These are phyloP conservation scores for Sinella curviseta DNA, from an alignment of 1,140 invertebrate genomes.

Conservation along the genomic window DNA sequence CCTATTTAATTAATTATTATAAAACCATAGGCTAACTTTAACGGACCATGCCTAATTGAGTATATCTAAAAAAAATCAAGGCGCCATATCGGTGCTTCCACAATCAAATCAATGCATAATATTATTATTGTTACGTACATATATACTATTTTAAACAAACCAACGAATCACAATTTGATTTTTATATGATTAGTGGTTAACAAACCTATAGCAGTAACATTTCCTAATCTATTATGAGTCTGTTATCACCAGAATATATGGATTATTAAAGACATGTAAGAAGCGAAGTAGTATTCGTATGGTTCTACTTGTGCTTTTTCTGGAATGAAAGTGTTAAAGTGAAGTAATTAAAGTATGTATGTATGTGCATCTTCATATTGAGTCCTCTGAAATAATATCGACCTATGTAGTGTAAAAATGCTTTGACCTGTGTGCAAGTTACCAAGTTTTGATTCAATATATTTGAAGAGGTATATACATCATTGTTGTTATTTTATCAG, in stretches of 20 bases:
- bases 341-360: too few relatives aligned
- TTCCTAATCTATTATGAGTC: too few relatives aligned
- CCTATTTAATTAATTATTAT: neutral
- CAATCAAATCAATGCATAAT: constrained; percentile 24
- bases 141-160: too few relatives aligned
- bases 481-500: too few relatives aligned
- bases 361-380: too few relatives aligned
- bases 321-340: neutral
- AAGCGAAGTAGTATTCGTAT: neutral
- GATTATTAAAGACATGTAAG: neutral
- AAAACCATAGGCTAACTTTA: neutral
- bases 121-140: neutral
- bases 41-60: constrained; percentile 1
- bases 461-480: neutral
- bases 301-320: neutral
- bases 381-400: neutral
- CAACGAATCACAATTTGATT: too few relatives aligned
- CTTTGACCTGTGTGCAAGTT: neutral
- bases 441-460: neutral
- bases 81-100: neutral
- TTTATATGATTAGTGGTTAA: too few relatives aligned
- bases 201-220: too few relatives aligned
- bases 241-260: too few relatives aligned
- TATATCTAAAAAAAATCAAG: neutral
- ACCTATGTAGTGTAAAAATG: neutral